Conservation (phyloP, 1,140 invertebrate species). For the Nomia melanderi region DNA sequence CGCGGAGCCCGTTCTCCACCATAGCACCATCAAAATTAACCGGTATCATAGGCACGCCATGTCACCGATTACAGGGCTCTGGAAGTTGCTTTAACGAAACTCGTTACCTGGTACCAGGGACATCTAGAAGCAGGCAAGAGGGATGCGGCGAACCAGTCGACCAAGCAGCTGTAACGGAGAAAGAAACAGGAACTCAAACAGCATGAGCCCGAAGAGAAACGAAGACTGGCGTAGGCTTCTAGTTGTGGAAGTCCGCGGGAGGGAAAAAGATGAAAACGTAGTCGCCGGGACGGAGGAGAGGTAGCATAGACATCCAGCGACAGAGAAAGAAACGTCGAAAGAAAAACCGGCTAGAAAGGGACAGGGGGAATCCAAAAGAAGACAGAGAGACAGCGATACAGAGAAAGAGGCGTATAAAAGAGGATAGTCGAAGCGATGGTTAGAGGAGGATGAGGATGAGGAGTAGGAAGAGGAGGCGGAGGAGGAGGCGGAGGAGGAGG, state of each 20-base stretch:
- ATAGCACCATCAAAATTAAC: conserved; percentile 6
- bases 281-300: no score
- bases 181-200: conserved; percentile 16
- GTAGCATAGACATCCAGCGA: neutral
- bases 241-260: neutral
- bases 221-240: neutral
- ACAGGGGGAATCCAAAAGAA: conserved; percentile 19
- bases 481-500: conserved; percentile 32
- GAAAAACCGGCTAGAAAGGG: neutral
- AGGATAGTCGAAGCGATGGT: conserved; percentile 1
- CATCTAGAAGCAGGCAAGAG: conserved; percentile 13
- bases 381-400: neutral
- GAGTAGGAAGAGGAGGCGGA: neutral
- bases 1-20: no score
- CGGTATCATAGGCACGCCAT: neutral
- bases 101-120: conserved; percentile 44
- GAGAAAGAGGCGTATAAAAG: conserved; percentile 26
- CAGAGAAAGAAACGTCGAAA: conserved; percentile 34
- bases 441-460: neutral
- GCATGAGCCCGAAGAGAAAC: conserved; percentile 8
- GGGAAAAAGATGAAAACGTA: neutral
- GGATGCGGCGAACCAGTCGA: conserved; percentile 9
- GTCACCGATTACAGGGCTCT: conserved; percentile 14
- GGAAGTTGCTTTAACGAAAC: conserved; percentile 15
- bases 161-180: neutral